A percentile compares a stretch with the other conserved stretches of the same genome.
Conservation (phyloP, 2,797 vertebrate species). For the Taenioides sp. region DNA sequence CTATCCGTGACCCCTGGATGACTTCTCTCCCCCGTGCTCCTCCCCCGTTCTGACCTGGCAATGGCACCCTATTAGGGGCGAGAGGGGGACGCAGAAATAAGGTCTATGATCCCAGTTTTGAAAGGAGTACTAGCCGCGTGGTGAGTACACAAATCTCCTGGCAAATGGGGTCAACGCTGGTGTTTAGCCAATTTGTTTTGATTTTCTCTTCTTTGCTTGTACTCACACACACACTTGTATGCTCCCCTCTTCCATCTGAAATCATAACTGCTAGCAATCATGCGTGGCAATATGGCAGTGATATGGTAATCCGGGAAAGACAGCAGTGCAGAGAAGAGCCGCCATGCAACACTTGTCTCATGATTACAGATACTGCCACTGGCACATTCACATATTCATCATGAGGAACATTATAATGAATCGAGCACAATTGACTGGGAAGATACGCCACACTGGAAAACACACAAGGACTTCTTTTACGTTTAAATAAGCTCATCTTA, state of each 20-base stretch:
- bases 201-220: constrained; percentile 31
- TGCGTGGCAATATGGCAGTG: constrained; percentile 47
- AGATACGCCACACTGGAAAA: constrained; percentile 16
- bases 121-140: constrained; percentile 64
- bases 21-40: constrained; percentile 70
- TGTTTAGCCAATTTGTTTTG: constrained; percentile 74
- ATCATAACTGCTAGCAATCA: constrained; percentile 65
- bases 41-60: constrained; percentile 77
- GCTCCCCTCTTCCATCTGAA: constrained; percentile 38
- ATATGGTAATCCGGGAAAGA: constrained; percentile 33
- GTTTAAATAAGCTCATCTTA: neutral
- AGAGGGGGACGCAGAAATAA: constrained; percentile 57
- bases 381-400: constrained; percentile 23
- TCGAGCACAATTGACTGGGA: constrained; percentile 28
- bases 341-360: constrained; percentile 32
- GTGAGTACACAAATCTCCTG: constrained; percentile 72
- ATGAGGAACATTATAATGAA: constrained; percentile 14
- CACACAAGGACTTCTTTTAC: neutral
- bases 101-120: constrained; percentile 59
- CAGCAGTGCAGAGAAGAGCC: constrained; percentile 14
- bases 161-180: constrained; percentile 70
- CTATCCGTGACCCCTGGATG: constrained; percentile 79
- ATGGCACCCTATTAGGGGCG: constrained; percentile 77
- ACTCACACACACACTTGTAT: constrained; percentile 11
- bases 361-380: constrained; percentile 25